These are phyloP conservation scores for Morus bassanus DNA, from an alignment of 2,797 vertebrate species.

Conservation along the genomic window DNA sequence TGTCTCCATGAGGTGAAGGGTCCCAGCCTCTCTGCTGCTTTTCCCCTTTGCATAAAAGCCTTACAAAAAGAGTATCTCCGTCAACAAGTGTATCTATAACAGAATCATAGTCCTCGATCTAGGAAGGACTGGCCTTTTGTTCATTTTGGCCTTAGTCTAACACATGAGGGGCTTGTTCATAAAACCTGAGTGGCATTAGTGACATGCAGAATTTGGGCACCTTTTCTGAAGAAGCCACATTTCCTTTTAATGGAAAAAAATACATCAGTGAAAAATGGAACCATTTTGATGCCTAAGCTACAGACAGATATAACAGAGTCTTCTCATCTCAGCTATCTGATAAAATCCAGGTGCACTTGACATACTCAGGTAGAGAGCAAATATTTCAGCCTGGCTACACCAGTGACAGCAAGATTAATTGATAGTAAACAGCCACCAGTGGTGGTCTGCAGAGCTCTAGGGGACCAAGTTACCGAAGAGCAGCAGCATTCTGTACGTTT, in stretches of 20 bases:
- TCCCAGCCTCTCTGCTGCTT: background rate
- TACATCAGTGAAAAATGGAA: background rate
- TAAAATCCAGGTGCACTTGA: background rate
- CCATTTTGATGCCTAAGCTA: background rate
- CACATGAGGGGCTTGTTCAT: background rate
- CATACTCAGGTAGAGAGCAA: background rate
- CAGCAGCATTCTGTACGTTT: background rate
- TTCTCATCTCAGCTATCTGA: background rate
- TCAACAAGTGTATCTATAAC: background rate
- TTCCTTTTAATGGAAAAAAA: background rate
- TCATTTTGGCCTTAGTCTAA: background rate
- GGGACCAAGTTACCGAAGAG: background rate
- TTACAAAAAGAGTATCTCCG: background rate
- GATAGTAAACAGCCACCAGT: background rate
- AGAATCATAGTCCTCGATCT: background rate
- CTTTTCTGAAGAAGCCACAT: background rate
- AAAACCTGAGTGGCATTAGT: background rate
- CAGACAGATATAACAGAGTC: background rate
- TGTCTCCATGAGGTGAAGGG: background rate
- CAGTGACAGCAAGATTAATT: background rate
- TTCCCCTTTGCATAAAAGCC: background rate
- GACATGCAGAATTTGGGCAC: background rate
- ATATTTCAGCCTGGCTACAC: background rate
- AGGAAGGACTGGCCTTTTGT: background rate
- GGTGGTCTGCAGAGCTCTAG: background rate